A percentile compares a stretch with the other conserved stretches of the same genome.
Conservation (phyloP, 2,888 invertebrate species). For the Plusia festucae region DNA sequence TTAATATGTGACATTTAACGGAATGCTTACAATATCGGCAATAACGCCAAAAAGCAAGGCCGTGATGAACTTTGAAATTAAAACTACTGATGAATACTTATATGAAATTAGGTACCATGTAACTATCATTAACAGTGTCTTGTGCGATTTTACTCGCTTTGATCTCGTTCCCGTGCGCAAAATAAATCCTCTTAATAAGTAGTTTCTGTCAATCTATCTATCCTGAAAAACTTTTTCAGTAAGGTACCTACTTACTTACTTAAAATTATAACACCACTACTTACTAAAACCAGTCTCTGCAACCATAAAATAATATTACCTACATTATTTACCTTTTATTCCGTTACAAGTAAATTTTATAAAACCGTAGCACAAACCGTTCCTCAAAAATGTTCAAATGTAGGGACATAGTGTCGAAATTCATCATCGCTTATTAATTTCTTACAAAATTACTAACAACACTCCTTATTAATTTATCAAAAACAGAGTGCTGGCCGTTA, state of each 20-base stretch:
- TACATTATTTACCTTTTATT: too few species aligned
- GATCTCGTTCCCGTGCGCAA: too few species aligned
- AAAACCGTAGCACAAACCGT: not conserved
- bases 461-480: constrained; percentile 67
- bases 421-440: constrained; percentile 29
- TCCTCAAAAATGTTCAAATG: not conserved
- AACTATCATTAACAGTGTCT: too few species aligned
- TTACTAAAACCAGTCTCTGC: too few species aligned
- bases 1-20: not conserved
- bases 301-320: too few species aligned
- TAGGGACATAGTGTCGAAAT: constrained; percentile 3
- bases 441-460: constrained; percentile 36
- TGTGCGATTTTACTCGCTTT: too few species aligned
- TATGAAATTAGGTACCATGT: too few species aligned
- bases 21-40: not conserved
- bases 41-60: not conserved
- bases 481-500: constrained; percentile 57
- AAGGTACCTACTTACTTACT: too few species aligned
- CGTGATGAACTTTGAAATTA: not conserved
- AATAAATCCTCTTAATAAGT: too few species aligned
- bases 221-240: not conserved
- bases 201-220: not conserved
- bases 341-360: too few species aligned
- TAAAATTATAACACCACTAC: too few species aligned
- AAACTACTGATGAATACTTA: not conserved